phyloP scores from a whole-genome alignment of 2,888 invertebrate species.

The Cryptocheilus praepositus region DNA sequence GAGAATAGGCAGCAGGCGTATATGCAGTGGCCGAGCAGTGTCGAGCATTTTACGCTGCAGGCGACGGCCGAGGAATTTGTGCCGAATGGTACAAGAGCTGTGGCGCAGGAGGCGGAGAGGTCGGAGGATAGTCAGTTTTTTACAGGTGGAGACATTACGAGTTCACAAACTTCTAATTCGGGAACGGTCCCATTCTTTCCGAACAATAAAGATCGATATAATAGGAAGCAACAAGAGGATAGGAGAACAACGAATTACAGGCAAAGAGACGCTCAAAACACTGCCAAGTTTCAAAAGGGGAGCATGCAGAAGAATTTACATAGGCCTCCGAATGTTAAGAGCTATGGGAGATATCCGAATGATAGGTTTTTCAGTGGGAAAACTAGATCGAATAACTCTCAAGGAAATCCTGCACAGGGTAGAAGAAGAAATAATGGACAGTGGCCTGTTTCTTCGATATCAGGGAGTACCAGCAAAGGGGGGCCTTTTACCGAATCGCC shows the following conservation, averaged over 20 bases:
- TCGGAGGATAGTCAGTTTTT: not conserved
- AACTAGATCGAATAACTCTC: slow-evolving; percentile 14
- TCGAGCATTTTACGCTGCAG: slow-evolving; percentile 76
- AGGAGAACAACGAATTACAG: slow-evolving; percentile 46
- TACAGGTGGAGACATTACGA: no score
- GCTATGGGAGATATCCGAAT: slow-evolving; percentile 57
- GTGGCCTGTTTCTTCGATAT: not conserved
- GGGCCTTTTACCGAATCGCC: not conserved
- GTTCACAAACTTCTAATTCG: no score
- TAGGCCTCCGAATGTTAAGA: slow-evolving; percentile 39
- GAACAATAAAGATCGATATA: slow-evolving; percentile 41
- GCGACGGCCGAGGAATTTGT: slow-evolving; percentile 79
- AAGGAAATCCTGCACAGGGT: not conserved
- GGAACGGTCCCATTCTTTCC: not conserved
- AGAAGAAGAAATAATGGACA: not conserved
- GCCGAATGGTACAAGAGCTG: slow-evolving; percentile 68
- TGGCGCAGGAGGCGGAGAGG: not conserved
- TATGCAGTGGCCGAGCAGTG: not conserved
- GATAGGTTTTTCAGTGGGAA: slow-evolving; percentile 50
- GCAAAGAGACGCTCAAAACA: slow-evolving; percentile 41
- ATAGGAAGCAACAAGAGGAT: slow-evolving; percentile 44
- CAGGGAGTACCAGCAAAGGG: not conserved
- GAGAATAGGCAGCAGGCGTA: slow-evolving; percentile 7
- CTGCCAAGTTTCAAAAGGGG: slow-evolving; percentile 35
- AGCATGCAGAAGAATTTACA: slow-evolving; percentile 42